Base-by-base conservation (phyloP, 2,888 invertebrate species). In the Heliconius ismenius region DNA sequence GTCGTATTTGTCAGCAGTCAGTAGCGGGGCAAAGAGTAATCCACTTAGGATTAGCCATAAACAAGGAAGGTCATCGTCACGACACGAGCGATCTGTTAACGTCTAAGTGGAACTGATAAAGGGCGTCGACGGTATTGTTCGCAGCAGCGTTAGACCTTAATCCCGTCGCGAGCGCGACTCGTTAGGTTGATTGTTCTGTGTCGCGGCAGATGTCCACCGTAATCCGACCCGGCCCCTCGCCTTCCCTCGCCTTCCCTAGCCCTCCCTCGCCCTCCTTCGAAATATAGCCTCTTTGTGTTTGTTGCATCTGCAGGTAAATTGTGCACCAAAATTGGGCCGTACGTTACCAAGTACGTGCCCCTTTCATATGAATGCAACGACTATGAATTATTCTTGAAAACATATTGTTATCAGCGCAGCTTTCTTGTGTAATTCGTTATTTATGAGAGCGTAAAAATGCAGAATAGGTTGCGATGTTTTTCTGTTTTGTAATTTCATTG, bases 261-360 rank as follows among this genome's bases (percentile, higher is more conserved):
- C 80, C 79, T 79, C 76, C 79, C 79, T 80, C 81, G 78, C 81
- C 86, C 86, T 86, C 85, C 84, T 83, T 86, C 85, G 86, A 88
- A 89, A 90, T 89, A 89, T 90, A 89, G 86, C 91, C 91, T 92
- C 92, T 93, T 93, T 93, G 92, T 93, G 90, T 91, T 90, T 90
- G 92, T 90, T 93, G 92, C 93, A 93, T 93, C 92, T 93, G 93
- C 92, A 93, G 93, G 93, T 93, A 92, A 92, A 92, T 92, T 92
- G 92, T 89, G 87, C 87, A 87, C 92, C 88, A 87, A 91, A 93
- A 92, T 93, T 92, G 92, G 92, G 85, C 89, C 87, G 90, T 90
- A 89, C 87, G 88, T 91, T 90, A 89, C 86, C 83, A 85, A 79
- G 82, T 86, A 88, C 89, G 88, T 88, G 88, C 86, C 83, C 87